These are phyloP conservation scores for Criorhina ranunculi DNA, from an alignment of 2,888 invertebrate species.

Conservation along the genomic window DNA sequence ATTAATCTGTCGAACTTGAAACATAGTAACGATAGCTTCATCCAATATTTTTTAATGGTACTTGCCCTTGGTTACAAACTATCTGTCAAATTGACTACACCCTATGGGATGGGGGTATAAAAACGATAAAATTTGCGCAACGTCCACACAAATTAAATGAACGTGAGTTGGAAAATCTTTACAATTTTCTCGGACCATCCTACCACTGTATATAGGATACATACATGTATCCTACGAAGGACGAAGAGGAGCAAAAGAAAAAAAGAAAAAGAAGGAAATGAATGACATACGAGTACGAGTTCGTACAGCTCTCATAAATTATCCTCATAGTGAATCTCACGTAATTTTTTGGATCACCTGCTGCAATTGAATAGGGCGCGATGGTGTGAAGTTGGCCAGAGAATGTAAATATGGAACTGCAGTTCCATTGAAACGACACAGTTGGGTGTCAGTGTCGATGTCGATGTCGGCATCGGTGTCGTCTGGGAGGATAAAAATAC, in stretches of 20 bases:
- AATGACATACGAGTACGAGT: conserved; percentile 63
- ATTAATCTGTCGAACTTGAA: too few relatives aligned
- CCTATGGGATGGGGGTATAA: conserved; percentile 8
- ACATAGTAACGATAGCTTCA: too few relatives aligned
- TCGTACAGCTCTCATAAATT: conserved; percentile 67
- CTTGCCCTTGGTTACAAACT: too few relatives aligned
- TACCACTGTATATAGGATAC: not conserved
- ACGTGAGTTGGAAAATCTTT: conserved; percentile 68
- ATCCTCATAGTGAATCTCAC: conserved; percentile 70
- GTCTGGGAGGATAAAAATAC: conserved; percentile 35
- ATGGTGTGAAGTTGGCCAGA: conserved; percentile 32
- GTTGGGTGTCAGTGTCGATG: conserved; percentile 15
- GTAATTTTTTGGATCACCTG: conserved; percentile 75
- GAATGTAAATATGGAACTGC: conserved; percentile 54
- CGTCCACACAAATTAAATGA: conserved; percentile 70
- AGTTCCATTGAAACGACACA: conserved; percentile 42
- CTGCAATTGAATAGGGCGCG: conserved; percentile 64
- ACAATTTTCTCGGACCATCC: conserved; percentile 22
- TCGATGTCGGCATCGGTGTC: too few relatives aligned
- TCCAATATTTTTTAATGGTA: too few relatives aligned
- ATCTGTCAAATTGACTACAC: not conserved
- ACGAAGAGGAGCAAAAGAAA: conserved; percentile 22
- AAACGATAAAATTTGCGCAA: conserved; percentile 62
- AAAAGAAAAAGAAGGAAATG: conserved; percentile 22
- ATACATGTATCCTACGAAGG: conserved; percentile 22